Percentiles rank a stretch among this genome's conserved stretches.
phyloP scores from a whole-genome alignment of 2,113 vertebrate genomes.

The Dromas ardeola region DNA sequence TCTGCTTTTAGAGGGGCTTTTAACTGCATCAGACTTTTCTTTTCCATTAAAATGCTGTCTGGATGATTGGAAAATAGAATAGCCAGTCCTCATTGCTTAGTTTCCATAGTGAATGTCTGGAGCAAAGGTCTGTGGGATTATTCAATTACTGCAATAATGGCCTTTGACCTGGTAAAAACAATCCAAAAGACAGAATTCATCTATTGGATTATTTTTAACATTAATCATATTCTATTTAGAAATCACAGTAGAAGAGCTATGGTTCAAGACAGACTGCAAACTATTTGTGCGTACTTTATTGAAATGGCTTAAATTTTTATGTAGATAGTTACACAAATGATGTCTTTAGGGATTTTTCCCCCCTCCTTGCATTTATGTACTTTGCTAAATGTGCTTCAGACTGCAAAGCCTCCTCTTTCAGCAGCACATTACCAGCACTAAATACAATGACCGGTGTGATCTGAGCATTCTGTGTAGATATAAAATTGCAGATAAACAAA shows the following conservation, averaged over 20 bases:
- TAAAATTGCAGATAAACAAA: not conserved
- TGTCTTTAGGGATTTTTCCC: not conserved
- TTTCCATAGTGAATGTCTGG: conserved; percentile 66
- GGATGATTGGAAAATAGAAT: conserved; percentile 50
- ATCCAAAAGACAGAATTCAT: conserved; percentile 42
- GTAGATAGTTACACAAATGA: not conserved
- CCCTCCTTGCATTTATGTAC: not conserved
- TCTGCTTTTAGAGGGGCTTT: conserved; percentile 58
- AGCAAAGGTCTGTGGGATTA: conserved; percentile 65
- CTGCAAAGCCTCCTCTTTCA: not conserved
- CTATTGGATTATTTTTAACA: conserved; percentile 54
- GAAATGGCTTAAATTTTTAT: not conserved
- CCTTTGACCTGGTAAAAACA: conserved; percentile 59
- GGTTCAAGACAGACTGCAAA: not conserved
- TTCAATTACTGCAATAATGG: conserved; percentile 61
- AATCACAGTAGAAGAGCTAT: not conserved
- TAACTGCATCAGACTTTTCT: conserved; percentile 31
- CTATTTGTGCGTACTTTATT: not conserved
- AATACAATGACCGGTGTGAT: fast-evolving
- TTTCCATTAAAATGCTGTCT: conserved; percentile 46
- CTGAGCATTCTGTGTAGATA: not conserved
- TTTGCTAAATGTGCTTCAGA: not conserved
- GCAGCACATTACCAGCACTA: not conserved
- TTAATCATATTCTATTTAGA: conserved; percentile 51
- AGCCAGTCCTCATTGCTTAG: conserved; percentile 30